Base-by-base conservation (phyloP, 2,888 invertebrate species). In the Leptinotarsa haldemani region DNA sequence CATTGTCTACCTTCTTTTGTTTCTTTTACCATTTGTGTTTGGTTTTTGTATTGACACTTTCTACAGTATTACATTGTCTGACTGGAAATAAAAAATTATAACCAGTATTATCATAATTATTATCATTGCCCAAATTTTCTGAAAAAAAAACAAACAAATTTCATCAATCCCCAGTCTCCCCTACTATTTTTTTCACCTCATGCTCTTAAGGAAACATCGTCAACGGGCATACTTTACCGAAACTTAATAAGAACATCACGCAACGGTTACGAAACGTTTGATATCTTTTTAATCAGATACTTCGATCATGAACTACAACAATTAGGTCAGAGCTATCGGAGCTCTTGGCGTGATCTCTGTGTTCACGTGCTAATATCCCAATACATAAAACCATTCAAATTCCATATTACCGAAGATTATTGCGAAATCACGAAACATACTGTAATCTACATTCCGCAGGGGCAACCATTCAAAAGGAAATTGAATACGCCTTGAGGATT, bases 271-370 rank as follows among this genome's bases (percentile, higher is more conserved):
- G 68, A 56, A 68, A 68, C 68, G 46, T 40, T 16, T 56, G 53
- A 68, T 68, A 68, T 68, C 68, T 68, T 58, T 68, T 68, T 20
- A 47, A 68, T 68, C 68, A 56, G 68, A 68, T 68, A 58, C 56
- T 68, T 58, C 78, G 74, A 77, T 78, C 68, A 68, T 68, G 68
- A 68, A 68, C 68, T 56, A 25, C 47, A 47, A 56, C 76, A 77
- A 79, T 79, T 79, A 73, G 79, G 79, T 79, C 79, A 78, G 74
- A 79, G 77, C 74, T 77, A 78, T 79, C 76, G 53, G 78, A 78
- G 77, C 79, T 56, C 20, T 22, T 77, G 78, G 78, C 80, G 78
- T 80, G 79, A 80, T 67, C 72, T 73, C 56, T 73, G 50, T 72
- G 74, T 75, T 77, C 81, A 79, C 80, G 81, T 79, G 81, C 81